Base-by-base conservation (phyloP, 2,113 vertebrate species). In the Pithys albifrons region DNA sequence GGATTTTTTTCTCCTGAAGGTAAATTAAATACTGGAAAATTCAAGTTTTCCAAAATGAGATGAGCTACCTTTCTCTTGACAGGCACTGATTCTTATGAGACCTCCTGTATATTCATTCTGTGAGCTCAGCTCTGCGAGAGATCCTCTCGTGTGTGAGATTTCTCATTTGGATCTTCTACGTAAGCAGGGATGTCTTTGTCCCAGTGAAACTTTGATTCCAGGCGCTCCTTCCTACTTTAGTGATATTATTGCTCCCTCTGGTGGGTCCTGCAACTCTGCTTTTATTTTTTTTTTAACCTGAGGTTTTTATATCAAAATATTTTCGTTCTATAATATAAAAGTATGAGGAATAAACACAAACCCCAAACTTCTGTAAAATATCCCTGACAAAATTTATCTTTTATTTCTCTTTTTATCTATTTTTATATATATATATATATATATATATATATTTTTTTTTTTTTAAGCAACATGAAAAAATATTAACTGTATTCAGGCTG, bases 211-310 rank as follows among this genome's bases (percentile, higher is more conserved):
- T 88, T 49, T 0, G 11, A 39, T 39, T 79, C 24, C 49, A n/a
- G 54, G 4, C 25, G 2, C 45, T 70, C 49, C 8, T 0, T 55
- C 6, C 6, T n/a, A 6, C 27, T 64, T 64, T 9, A n/a, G 41
- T 58, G 17, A 65, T 65, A 61, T 54, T 92, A 18, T 2, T 79
- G 88, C 95, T 95, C 97, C 97, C 93, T 93, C 96, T 95, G 76
- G 49, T 96, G 96, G 84, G 39, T 82, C 39, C 11, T 73, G 39
- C 46, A 61, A 10, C n/a, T 85, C 31, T 9, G 3, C 5, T 48
- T 66, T 43, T 33, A n/a, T 10, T 54, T 24, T 33, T 24, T 55
- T 41, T 23, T 28, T n/a, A 19, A 23, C 17, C 7, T 41, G 29
- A 59, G 15, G 4, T 27, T 94, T 73, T 55, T 24, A 1, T 52